Percentiles rank a stretch among this genome's conserved stretches.
phyloP scores from a whole-genome alignment of 2,888 invertebrate species.

The Amblyjoppa proteus region DNA sequence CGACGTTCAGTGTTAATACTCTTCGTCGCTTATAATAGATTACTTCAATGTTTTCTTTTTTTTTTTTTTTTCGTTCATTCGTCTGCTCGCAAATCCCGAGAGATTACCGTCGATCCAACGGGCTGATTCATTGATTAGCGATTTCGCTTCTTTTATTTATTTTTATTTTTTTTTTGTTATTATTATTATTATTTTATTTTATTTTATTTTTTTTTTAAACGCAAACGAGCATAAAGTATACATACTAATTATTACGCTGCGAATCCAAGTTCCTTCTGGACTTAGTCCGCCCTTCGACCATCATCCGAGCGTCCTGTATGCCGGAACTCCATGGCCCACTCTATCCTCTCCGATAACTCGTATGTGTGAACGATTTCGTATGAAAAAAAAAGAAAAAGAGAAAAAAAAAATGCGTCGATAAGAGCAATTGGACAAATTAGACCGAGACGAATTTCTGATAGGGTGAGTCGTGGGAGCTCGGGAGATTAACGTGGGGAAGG shows the following conservation, averaged over 20 bases:
- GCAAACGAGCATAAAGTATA: constrained; percentile 18
- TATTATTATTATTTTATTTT: too few species aligned
- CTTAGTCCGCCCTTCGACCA: background rate
- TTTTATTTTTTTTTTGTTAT: background rate
- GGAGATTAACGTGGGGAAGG: background rate
- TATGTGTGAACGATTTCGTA: background rate
- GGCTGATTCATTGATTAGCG: constrained; percentile 24
- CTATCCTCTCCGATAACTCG: background rate
- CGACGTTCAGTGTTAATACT: background rate
- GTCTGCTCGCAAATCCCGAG: constrained; percentile 14
- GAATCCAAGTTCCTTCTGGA: constrained; percentile 2
- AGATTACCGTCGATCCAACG: constrained; percentile 6
- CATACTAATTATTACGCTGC: constrained; percentile 4
- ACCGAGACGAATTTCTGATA: background rate
- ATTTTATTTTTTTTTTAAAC: background rate
- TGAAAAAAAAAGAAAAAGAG: background rate
- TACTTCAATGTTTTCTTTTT: background rate
- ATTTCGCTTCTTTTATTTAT: background rate
- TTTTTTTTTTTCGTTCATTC: background rate
- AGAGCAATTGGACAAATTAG: background rate
- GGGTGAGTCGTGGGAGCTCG: background rate
- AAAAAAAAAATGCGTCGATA: background rate
- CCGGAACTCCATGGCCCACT: constrained; percentile 10
- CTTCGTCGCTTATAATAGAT: constrained; percentile 51
- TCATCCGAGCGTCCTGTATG: constrained; percentile 11